Conservation (phyloP, 1,140 invertebrate species). For the Phortica variegata region DNA sequence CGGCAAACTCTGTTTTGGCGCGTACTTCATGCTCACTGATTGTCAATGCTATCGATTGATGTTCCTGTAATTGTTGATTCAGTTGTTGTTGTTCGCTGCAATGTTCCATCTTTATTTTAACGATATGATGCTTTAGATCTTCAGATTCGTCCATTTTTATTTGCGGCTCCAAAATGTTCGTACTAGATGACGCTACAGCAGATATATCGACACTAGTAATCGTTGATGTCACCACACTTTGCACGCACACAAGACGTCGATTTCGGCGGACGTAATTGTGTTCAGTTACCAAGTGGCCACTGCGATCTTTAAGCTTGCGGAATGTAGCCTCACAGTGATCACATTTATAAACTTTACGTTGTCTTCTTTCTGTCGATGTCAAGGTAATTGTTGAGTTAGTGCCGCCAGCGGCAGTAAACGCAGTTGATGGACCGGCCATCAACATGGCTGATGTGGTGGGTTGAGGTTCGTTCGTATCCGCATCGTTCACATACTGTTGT, state of each 20-base stretch:
- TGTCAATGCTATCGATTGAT: too few relatives aligned
- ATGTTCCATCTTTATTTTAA: slow-evolving; percentile 50
- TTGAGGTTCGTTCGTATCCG: not conserved
- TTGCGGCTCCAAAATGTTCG: slow-evolving; percentile 6
- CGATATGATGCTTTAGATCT: slow-evolving; percentile 46
- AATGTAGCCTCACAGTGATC: slow-evolving; percentile 43
- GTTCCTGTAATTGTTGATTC: slow-evolving; percentile 13
- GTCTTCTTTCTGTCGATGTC: slow-evolving; percentile 32
- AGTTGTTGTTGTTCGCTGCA: slow-evolving; percentile 26
- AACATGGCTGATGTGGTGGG: slow-evolving; percentile 14
- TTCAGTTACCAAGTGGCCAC: slow-evolving; percentile 44
- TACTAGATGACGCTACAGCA: slow-evolving; percentile 16
- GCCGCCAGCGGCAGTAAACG: slow-evolving; percentile 21
- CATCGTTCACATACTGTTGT: not conserved
- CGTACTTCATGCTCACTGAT: slow-evolving; percentile 3
- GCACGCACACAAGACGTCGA: slow-evolving; percentile 43
- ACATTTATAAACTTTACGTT: slow-evolving; percentile 48
- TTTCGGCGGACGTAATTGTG: slow-evolving; percentile 54
- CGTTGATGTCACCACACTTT: slow-evolving; percentile 17
- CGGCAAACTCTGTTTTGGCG: slow-evolving; percentile 25
- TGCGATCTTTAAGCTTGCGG: slow-evolving; percentile 48
- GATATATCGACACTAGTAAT: slow-evolving; percentile 9
- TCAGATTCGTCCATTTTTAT: slow-evolving; percentile 5
- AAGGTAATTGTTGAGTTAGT: not conserved
- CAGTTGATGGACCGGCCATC: slow-evolving; percentile 44